Evolutionary conservation across 2,888 invertebrate species (phyloP), one percentile per base, ranked within the genome.

Genomic region (Cosmia trapezina): DNA sequence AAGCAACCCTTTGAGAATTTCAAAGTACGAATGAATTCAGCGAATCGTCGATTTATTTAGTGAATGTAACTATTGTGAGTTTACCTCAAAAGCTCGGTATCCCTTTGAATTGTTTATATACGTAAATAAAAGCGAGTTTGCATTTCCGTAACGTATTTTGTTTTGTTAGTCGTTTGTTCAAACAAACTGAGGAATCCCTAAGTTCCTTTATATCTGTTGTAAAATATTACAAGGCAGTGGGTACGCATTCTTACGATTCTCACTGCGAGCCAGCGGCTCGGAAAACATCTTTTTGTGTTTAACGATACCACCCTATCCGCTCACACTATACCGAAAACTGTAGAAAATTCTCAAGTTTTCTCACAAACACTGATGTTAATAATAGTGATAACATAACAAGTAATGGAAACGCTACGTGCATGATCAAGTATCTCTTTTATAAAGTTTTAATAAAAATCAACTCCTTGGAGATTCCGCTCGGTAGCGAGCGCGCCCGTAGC

Each of bases 371-470:
- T 84, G 78, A 87, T 80, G 82, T 85, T 89, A 87, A 87, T 86
- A 87, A 87, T 79, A 80, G 71, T 80, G 86, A 87, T 89, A 90
- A 88, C 87, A 85, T 80, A 83, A 83, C 62, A 63, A 64, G 75
- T 81, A 81, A 84, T 83, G 72, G 83, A 83, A 89, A 84, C 78
- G 83, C 81, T 81, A 81, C 75, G 78, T 81, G 80, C 84, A 89
- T 90, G 89, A 91, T 91, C 89, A 87, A 89, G 83, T 80, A 87
- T 83, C 83, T 83, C 81, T 85, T 87, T 85, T 89, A 89, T 88
- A 89, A 91, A 92, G 90, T 93, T 94, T 94, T 94, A 94, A 93
- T 94, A 94, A 94, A 93, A 94, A 93, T 91, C 90, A 88, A 89
- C 90, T 93, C 93, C 86, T 90, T 76, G 73, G 87, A 90, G 94